Conservation (phyloP, 2,888 invertebrate genomes). For the Acanthosepion pharaonis region DNA sequence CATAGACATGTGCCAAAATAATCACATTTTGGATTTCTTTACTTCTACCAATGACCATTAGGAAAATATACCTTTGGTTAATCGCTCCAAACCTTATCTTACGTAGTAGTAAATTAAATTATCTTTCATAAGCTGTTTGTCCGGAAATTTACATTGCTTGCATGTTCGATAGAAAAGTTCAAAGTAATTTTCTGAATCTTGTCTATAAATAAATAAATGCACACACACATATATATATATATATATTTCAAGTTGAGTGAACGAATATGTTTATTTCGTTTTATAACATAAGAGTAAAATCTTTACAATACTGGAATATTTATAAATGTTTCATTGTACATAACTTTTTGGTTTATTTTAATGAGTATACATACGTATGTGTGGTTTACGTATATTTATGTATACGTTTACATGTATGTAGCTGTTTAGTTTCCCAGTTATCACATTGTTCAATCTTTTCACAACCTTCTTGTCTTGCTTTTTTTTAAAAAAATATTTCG, state of each 20-base stretch:
- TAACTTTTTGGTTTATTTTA: neutral
- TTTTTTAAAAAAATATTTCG: neutral
- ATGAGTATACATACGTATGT: neutral
- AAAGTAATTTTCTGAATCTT: too few species aligned
- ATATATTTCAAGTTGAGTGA: neutral
- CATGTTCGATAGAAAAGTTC: too few species aligned
- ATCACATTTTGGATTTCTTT: too few species aligned
- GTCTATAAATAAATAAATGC: too few species aligned
- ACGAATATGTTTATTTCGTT: neutral
- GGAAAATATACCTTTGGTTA: too few species aligned
- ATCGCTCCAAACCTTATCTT: too few species aligned
- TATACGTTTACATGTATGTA: neutral
- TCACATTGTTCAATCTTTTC: slow-evolving; percentile 10
- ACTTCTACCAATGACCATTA: too few species aligned
- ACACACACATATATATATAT: neutral
- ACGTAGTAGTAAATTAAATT: too few species aligned
- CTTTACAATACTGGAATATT: neutral
- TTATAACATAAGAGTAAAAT: neutral
- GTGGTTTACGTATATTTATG: neutral
- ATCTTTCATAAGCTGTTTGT: too few species aligned
- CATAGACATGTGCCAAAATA: too few species aligned
- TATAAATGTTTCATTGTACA: slow-evolving; percentile 10
- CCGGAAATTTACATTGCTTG: too few species aligned
- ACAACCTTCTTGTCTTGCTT: neutral
- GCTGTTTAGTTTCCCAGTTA: neutral